phyloP scores from a whole-genome alignment of 37 sponge, comb jelly and placozoan genomes.

The Agelas oroides region DNA sequence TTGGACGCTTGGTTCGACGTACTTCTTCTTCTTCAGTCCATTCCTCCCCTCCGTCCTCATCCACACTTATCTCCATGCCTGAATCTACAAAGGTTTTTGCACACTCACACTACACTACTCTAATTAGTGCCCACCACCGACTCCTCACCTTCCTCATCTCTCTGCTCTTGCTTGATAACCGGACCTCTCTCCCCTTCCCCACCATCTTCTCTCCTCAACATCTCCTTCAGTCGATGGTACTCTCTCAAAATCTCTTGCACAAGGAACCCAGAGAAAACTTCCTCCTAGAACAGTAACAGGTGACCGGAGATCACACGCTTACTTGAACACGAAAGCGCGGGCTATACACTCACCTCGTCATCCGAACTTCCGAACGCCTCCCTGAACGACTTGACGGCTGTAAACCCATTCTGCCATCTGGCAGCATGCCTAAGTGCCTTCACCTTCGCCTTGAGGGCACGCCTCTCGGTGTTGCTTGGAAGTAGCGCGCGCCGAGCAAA shows the following conservation, averaged over 20 bases:
- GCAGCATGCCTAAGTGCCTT: too few species aligned
- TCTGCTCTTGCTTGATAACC: neutral
- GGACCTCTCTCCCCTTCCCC: neutral
- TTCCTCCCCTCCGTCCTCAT: neutral
- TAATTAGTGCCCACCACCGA: neutral
- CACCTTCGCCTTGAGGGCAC: too few species aligned
- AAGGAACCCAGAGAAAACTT: neutral
- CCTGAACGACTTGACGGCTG: neutral
- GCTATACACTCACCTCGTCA: neutral
- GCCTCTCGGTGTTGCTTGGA: too few species aligned
- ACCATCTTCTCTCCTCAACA: neutral
- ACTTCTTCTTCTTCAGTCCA: neutral
- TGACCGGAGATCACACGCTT: too few species aligned
- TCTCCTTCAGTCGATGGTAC: neutral
- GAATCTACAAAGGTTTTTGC: too few species aligned
- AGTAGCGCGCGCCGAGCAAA: too few species aligned
- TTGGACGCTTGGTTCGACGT: neutral
- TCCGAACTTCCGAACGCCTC: constrained; percentile 1
- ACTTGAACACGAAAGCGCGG: neutral
- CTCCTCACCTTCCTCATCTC: neutral
- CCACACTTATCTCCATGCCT: neutral
- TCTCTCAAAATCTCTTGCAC: neutral
- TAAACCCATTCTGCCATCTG: too few species aligned
- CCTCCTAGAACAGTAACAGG: too few species aligned
- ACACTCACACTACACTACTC: neutral